Base-by-base conservation (phyloP, 2,113 vertebrate species). In the Leuciscus idus region DNA sequence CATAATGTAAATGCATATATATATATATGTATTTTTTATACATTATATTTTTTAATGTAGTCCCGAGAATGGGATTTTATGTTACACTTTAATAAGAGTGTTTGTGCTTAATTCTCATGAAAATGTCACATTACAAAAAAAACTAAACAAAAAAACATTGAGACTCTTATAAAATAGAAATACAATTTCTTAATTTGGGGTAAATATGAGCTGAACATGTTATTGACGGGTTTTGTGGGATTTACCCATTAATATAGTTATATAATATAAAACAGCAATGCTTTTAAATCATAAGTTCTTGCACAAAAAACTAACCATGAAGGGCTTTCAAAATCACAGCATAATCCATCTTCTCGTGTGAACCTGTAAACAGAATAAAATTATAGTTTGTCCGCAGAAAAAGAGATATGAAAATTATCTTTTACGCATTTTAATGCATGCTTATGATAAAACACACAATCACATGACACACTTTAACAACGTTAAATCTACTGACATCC, bases 251-350 rank as follows among this genome's bases (percentile, higher is more conserved):
- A 19, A 72, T 48, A 30, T 28, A 55, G 4, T 70, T 21, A 70
- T 19, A 70, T 30, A 21, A 39, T 52, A 64, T 57, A 48, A 87
- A 76, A 23, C 43, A 73, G 55, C 8, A 57, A 28, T 43, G 12
- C 28, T 8, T 83, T 33, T 26, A 68, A 1, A 76, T 28, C 43
- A 46, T 48, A 80, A 83, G 76, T 68, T 89, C 82, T 84, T 87
- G 59, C 30, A 87, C 79, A 85, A 81, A 87, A n/a, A 85, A 89
- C 87, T 90, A 90, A 90, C 90, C 90, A 86, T 89, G 85, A 26
- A 83, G 79, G 68, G 85, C 82, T 85, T 88, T 86, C 68, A 85
- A 77, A 79, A 89, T n/a, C 43, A 46, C 77, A 64, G 39, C 64
- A 52, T 74, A 86, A 83, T 88, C 85, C 26, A 26, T 87, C 86